Conservation (phyloP, 1,140 invertebrate species). For the Whitmania pigra region DNA sequence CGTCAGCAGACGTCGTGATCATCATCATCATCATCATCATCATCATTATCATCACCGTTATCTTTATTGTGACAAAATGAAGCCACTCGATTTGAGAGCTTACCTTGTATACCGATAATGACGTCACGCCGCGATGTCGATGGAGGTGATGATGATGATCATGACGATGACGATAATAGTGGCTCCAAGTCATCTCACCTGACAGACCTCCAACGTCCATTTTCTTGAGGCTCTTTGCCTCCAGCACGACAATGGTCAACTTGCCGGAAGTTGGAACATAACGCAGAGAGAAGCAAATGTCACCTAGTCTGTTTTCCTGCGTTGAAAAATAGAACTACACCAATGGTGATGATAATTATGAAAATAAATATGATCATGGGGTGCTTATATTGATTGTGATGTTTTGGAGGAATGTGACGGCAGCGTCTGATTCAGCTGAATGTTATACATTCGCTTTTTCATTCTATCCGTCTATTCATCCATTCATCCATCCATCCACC, state of each 20-base stretch:
- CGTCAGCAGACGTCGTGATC: not conserved
- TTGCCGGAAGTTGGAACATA: slow-evolving; percentile 98
- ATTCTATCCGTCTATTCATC: too few species aligned
- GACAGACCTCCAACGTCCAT: slow-evolving; percentile 98
- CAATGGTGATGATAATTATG: not conserved
- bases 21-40: slow-evolving; percentile 1
- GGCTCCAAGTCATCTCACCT: slow-evolving; percentile 56
- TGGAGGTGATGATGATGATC: not conserved
- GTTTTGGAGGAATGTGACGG: not conserved
- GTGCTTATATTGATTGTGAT: not conserved
- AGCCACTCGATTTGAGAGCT: not conserved
- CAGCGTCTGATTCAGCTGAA: too few species aligned
- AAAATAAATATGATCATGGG: not conserved
- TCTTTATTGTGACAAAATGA: not conserved
- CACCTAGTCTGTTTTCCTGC: slow-evolving; percentile 78
- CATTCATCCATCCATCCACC: too few species aligned
- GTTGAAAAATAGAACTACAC: not conserved
- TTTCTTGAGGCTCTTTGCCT: slow-evolving; percentile 98
- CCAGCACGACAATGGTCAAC: slow-evolving; percentile 89
- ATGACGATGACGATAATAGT: not conserved
- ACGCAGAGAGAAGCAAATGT: slow-evolving; percentile 96
- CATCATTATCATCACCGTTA: not conserved
- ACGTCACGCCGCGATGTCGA: not conserved
- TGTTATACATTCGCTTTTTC: too few species aligned
- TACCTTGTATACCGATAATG: not conserved